A percentile compares a stretch with the other conserved stretches of the same genome.
These are phyloP conservation scores for Halcyon leucocephala DNA, from an alignment of 2,797 vertebrate species.

Conservation along the genomic window DNA sequence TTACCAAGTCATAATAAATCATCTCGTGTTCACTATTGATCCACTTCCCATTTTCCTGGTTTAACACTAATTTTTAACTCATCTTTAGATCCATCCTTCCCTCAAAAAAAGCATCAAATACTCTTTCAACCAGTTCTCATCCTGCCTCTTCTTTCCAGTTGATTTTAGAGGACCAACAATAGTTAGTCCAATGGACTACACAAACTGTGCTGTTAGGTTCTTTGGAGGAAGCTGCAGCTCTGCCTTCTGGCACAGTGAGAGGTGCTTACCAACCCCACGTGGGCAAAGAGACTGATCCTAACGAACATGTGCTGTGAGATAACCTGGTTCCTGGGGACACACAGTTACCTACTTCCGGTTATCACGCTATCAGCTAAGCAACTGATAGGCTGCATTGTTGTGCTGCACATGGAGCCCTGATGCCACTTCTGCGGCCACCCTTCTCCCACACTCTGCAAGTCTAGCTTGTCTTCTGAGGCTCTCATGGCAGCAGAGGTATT, in stretches of 20 bases:
- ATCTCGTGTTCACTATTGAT: fast-evolving
- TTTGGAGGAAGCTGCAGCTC: neutral
- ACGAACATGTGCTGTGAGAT: fast-evolving
- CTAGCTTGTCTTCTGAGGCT: neutral
- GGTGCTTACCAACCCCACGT: fast-evolving
- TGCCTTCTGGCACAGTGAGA: fast-evolving
- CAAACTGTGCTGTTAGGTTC: neutral
- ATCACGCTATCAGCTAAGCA: neutral
- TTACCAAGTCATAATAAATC: neutral
- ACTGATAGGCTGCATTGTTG: fast-evolving
- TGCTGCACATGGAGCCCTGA: fast-evolving
- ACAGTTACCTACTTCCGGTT: neutral
- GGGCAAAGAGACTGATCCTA: neutral
- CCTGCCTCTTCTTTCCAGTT: neutral
- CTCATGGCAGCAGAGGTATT: neutral
- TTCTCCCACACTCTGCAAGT: neutral
- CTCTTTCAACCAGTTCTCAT: neutral
- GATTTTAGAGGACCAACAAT: neutral
- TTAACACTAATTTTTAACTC: neutral
- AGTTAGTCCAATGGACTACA: neutral
- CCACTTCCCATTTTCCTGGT: neutral
- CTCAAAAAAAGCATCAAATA: neutral
- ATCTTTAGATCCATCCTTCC: neutral
- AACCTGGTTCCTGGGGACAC: neutral
- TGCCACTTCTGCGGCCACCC: neutral